Conservation (phyloP, 2,113 vertebrate genomes). For the Leucosticte australis region DNA sequence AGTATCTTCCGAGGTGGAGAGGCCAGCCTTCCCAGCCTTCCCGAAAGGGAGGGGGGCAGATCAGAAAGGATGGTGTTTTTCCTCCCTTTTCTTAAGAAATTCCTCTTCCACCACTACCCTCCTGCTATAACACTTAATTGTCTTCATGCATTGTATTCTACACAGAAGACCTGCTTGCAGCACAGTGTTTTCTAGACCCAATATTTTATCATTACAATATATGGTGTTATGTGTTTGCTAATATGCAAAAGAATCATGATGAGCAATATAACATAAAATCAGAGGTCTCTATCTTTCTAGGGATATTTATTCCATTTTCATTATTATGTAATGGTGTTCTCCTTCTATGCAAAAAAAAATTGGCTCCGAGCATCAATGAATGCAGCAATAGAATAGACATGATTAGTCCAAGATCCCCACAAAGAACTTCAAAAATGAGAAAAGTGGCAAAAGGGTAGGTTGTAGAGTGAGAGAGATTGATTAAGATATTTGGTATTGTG, state of each 20-base stretch:
- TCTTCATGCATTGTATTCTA: not conserved
- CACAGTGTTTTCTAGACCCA: not conserved
- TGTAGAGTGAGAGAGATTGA: not conserved
- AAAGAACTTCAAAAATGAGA: not conserved
- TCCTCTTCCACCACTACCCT: not conserved
- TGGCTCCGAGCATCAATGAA: accelerated
- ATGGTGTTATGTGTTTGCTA: not conserved
- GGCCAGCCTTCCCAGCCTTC: not conserved
- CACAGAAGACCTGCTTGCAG: not conserved
- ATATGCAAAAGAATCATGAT: not conserved
- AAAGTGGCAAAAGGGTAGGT: not conserved
- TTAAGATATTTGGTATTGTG: not conserved
- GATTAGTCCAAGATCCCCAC: not conserved
- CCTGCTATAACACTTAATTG: not conserved
- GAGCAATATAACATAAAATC: not conserved
- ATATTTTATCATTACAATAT: not conserved
- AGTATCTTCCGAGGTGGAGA: not conserved
- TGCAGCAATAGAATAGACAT: not conserved
- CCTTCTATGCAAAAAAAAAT: not conserved
- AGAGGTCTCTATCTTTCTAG: not conserved
- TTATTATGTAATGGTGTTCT: not conserved
- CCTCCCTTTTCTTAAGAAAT: not conserved
- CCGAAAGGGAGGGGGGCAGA: not conserved
- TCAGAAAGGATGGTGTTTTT: not conserved
- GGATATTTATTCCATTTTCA: not conserved